Conservation (phyloP, 2,797 vertebrate species). For the Pangasius macronema region DNA sequence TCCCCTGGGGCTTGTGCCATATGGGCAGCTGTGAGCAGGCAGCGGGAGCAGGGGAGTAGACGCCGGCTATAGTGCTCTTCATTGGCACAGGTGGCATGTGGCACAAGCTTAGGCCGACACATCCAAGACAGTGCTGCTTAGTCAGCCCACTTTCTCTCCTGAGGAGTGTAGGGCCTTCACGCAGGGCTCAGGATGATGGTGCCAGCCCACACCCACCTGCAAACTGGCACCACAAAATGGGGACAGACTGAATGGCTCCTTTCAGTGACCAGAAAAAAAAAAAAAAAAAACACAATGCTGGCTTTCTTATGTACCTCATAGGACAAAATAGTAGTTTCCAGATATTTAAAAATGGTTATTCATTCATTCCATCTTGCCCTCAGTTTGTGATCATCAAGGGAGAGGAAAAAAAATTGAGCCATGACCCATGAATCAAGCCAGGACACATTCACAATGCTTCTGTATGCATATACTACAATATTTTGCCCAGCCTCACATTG, state of each 20-base stretch:
- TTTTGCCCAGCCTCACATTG: constrained; percentile 23
- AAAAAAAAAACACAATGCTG: background rate
- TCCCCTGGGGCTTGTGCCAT: constrained; percentile 57
- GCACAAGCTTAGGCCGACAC: constrained; percentile 44
- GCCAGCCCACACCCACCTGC: constrained; percentile 52
- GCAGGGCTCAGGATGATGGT: constrained; percentile 52
- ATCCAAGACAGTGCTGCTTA: constrained; percentile 60
- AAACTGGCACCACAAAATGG: constrained; percentile 25
- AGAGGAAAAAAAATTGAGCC: background rate
- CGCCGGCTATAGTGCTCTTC: constrained; percentile 54
- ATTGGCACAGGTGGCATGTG: constrained; percentile 55
- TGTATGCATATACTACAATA: constrained; percentile 11
- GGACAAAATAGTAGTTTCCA: background rate
- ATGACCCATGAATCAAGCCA: background rate
- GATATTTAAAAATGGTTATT: background rate
- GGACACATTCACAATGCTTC: background rate
- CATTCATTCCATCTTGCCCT: background rate
- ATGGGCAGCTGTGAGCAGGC: constrained; percentile 57
- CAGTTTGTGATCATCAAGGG: background rate
- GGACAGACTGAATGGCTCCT: background rate
- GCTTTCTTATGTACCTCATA: background rate
- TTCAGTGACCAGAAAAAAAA: constrained; percentile 7
- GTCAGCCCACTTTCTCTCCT: constrained; percentile 65
- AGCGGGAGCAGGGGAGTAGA: constrained; percentile 55
- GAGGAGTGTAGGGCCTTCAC: constrained; percentile 59